Evolutionary conservation across 2,113 vertebrate species (phyloP).

Genomic region (Xyliphius kryptos): DNA sequence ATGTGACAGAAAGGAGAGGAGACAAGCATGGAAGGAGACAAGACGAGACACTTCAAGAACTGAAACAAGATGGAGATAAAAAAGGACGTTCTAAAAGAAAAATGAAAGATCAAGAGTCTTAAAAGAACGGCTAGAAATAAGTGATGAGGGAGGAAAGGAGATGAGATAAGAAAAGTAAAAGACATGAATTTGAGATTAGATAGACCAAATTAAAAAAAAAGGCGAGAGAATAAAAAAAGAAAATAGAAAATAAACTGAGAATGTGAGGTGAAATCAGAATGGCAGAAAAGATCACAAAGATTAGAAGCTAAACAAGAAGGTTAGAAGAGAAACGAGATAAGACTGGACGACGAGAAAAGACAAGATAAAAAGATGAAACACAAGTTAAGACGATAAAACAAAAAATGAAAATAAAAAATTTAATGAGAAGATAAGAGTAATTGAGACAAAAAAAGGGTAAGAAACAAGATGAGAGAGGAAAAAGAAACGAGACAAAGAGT

Average conservation of each 20-base stretch:
- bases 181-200: conserved; percentile 28
- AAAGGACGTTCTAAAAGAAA: not conserved
- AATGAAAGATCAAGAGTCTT: not conserved
- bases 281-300: too few relatives aligned
- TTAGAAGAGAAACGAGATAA: too few relatives aligned
- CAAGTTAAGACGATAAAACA: not conserved
- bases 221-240: conserved; percentile 27
- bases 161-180: conserved; percentile 45
- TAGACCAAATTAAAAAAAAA: not conserved
- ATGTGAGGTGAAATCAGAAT: too few relatives aligned
- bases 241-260: too few relatives aligned
- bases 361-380: conserved; percentile 8
- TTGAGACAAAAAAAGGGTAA: not conserved
- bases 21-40: too few relatives aligned
- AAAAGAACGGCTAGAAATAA: conserved; percentile 25
- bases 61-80: too few relatives aligned
- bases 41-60: not conserved
- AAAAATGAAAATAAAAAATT: conserved; percentile 32
- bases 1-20: not conserved
- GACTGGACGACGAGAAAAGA: too few relatives aligned
- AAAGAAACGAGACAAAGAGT: not conserved
- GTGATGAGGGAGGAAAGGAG: conserved; percentile 15
- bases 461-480: not conserved
- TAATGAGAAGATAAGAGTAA: conserved; percentile 40
- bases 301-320: too few relatives aligned